Evolutionary conservation across 2,797 vertebrate species (phyloP).

Genomic region (Botia kubotai): DNA sequence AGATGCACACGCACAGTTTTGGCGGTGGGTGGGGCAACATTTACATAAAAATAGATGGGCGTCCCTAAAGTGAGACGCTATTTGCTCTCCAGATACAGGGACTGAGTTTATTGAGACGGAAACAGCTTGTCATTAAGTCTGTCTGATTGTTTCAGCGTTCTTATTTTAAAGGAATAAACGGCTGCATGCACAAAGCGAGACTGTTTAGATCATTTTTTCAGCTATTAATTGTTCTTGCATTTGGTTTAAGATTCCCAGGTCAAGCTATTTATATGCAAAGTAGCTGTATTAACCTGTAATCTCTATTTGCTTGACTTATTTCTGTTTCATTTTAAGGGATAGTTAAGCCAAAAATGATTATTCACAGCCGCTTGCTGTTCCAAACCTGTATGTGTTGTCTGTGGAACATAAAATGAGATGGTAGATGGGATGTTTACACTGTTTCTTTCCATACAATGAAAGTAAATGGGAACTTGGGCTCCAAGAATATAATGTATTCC

Average conservation of each 20-base stretch:
- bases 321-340: background rate
- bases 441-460: too few relatives aligned
- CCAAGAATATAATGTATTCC: too few relatives aligned
- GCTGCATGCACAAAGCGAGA: background rate
- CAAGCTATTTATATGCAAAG: slow-evolving; percentile 40
- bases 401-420: too few relatives aligned
- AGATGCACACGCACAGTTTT: slow-evolving; percentile 39
- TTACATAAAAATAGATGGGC: slow-evolving; percentile 74
- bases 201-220: background rate
- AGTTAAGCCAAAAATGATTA: too few relatives aligned
- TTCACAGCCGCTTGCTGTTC: background rate
- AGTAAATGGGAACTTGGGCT: too few relatives aligned
- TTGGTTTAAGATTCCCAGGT: slow-evolving; percentile 6
- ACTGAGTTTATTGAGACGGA: slow-evolving; percentile 59
- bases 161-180: slow-evolving; percentile 57
- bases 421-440: too few relatives aligned
- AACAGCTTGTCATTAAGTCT: slow-evolving; percentile 56
- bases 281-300: slow-evolving; percentile 8
- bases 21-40: slow-evolving; percentile 58
- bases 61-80: slow-evolving; percentile 59
- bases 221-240: background rate
- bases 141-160: slow-evolving; percentile 45
- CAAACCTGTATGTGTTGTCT: background rate
- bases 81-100: slow-evolving; percentile 48
- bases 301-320: background rate